These are phyloP conservation scores for Elephas maximus DNA, from an alignment of 2,113 vertebrate genomes.

Conservation along the genomic window DNA sequence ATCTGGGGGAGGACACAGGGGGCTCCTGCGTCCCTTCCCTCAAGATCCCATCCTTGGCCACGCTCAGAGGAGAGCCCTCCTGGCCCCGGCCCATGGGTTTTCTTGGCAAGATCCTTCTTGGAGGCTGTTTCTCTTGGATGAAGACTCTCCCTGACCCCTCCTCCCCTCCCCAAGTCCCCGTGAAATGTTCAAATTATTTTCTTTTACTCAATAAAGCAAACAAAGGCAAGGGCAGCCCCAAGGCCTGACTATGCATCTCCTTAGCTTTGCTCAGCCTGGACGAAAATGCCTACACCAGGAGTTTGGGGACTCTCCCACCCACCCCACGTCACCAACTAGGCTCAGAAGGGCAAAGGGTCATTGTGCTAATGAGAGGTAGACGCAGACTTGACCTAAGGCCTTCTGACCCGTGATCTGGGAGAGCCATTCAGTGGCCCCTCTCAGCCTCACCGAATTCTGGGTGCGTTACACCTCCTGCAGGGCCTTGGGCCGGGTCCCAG, in stretches of 20 bases:
- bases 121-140: constrained; percentile 87
- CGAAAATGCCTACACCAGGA: neutral
- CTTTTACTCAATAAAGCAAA: constrained; percentile 89
- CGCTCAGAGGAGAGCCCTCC: constrained; percentile 32
- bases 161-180: constrained; percentile 84
- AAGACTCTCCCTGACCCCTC: constrained; percentile 84
- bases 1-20: neutral
- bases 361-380: neutral
- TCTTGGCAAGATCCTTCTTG: constrained; percentile 84
- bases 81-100: constrained; percentile 59
- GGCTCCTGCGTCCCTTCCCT: neutral
- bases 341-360: neutral
- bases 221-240: constrained; percentile 74
- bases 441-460: neutral
- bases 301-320: neutral
- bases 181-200: constrained; percentile 90
- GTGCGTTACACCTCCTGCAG: neutral
- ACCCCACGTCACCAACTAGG: neutral
- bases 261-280: neutral
- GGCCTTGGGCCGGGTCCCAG: no score
- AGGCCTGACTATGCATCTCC: constrained; percentile 29
- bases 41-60: neutral
- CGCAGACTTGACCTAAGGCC: neutral
- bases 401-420: neutral
- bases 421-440: neutral